Conservation (phyloP, 2,113 vertebrate genomes). For the Otolemur garnettii region DNA sequence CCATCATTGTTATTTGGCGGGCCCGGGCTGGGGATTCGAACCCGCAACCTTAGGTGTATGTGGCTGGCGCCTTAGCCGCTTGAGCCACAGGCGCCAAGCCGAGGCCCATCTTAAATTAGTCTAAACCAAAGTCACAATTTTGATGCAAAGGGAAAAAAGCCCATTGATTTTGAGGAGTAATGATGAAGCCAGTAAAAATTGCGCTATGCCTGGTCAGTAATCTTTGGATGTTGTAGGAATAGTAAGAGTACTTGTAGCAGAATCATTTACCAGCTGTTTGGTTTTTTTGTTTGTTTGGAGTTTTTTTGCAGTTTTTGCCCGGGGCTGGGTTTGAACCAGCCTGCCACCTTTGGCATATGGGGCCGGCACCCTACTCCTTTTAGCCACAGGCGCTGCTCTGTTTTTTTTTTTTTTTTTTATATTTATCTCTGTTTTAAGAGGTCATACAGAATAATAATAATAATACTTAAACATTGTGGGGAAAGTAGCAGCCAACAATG, state of each 20-base stretch:
- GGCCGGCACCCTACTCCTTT: too few species aligned
- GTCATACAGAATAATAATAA: constrained; percentile 16
- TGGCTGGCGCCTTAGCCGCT: too few species aligned
- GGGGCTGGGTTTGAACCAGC: too few species aligned
- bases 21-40: too few species aligned
- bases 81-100: too few species aligned
- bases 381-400: too few species aligned
- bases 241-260: neutral
- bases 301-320: too few species aligned
- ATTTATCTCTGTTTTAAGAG: constrained; percentile 45
- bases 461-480: constrained; percentile 38
- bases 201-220: neutral
- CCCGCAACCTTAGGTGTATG: too few species aligned
- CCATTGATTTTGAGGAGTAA: neutral
- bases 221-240: neutral
- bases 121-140: neutral
- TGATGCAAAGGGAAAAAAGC: neutral
- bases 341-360: too few species aligned
- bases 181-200: neutral
- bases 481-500: constrained; percentile 16
- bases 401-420: neutral
- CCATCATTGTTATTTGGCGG: too few species aligned
- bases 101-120: constrained; percentile 1
- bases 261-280: neutral
- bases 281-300: too few species aligned